phyloP scores from a whole-genome alignment of 2,888 invertebrate species.

The Drosophila subsilvestris region DNA sequence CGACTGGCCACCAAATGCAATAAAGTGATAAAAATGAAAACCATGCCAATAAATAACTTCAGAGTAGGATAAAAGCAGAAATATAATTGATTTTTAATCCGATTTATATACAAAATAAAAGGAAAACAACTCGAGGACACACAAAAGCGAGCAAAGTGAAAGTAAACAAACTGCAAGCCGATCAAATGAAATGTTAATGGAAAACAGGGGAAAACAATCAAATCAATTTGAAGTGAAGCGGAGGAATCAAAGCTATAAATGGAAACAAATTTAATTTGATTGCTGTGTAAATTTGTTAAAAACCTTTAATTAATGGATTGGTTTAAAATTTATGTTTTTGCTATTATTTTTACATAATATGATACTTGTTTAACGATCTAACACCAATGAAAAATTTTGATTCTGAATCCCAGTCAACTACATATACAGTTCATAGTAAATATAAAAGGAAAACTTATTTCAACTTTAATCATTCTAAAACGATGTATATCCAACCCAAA shows the following conservation, averaged over 20 bases:
- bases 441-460: too few species aligned
- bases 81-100: conserved; percentile 50
- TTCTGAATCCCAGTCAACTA: too few species aligned
- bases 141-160: neutral
- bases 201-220: conserved; percentile 23
- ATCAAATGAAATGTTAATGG: conserved; percentile 36
- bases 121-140: neutral
- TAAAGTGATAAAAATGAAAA: conserved; percentile 30
- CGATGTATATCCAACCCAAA: neutral
- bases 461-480: neutral
- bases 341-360: too few species aligned
- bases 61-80: conserved; percentile 7
- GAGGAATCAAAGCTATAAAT: conserved; percentile 7
- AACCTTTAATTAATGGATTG: too few species aligned
- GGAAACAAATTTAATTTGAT: neutral
- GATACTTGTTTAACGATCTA: too few species aligned
- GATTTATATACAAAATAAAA: neutral
- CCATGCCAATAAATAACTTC: conserved; percentile 16
- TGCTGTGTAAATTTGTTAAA: too few species aligned
- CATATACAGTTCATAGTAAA: too few species aligned
- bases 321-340: too few species aligned
- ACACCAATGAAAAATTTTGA: too few species aligned
- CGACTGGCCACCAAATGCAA: conserved; percentile 7
- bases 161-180: conserved; percentile 35
- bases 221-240: conserved; percentile 13